Conservation (phyloP, 2,113 vertebrate species). For the Atractosteus spatula region DNA sequence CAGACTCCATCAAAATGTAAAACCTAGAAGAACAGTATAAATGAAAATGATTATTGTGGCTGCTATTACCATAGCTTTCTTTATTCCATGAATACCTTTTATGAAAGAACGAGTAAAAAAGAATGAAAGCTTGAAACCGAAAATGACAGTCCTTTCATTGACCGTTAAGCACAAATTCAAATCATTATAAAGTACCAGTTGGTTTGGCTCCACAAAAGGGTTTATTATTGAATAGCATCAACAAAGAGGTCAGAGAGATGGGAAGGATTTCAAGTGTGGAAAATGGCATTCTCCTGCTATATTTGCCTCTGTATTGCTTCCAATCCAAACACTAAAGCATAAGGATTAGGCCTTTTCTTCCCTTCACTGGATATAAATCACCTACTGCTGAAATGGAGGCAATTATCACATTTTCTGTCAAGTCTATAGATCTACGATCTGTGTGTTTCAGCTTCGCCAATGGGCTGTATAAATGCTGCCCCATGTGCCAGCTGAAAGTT, state of each 20-base stretch:
- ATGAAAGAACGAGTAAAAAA: background rate
- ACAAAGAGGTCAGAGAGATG: background rate
- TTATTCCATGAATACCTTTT: background rate
- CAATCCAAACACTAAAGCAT: conserved; percentile 45
- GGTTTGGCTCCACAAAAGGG: background rate
- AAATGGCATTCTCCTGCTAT: background rate
- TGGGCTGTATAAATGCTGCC: conserved; percentile 39
- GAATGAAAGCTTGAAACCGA: background rate
- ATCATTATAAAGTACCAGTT: background rate
- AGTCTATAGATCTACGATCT: conserved; percentile 35
- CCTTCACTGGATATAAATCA: conserved; percentile 45
- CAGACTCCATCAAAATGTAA: background rate
- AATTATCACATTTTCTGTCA: conserved; percentile 56
- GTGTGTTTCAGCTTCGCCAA: conserved; percentile 31
- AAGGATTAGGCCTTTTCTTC: conserved; percentile 32
- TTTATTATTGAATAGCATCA: conserved; percentile 5
- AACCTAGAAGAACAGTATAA: background rate
- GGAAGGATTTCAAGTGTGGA: background rate
- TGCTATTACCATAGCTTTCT: background rate
- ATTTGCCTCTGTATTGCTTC: conserved; percentile 43
- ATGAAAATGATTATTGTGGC: background rate
- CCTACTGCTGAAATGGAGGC: conserved; percentile 53
- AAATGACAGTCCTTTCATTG: background rate
- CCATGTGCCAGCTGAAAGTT: conserved; percentile 38
- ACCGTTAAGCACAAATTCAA: background rate